A percentile compares a stretch with the other conserved stretches of the same genome.
Evolutionary conservation across 2,888 invertebrate species (phyloP).

Genomic region (Drosophila monieri): DNA sequence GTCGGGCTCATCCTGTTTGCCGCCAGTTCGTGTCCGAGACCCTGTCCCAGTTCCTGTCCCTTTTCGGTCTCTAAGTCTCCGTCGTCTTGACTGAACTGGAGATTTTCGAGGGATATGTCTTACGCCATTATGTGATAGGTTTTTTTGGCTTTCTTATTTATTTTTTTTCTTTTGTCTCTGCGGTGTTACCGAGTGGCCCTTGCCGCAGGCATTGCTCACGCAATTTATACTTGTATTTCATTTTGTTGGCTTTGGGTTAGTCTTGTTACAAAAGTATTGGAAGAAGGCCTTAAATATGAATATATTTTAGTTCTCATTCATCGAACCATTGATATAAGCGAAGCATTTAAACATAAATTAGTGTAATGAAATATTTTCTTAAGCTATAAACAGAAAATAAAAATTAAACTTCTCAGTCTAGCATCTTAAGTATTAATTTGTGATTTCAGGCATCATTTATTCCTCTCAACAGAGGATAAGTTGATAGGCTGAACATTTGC

Average conservation of each 20-base stretch:
- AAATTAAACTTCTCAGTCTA: not conserved
- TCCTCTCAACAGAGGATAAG: slow-evolving; percentile 3
- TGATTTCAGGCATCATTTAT: slow-evolving; percentile 23
- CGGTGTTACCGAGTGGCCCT: slow-evolving; percentile 23
- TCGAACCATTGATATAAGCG: not conserved
- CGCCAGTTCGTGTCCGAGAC: slow-evolving; percentile 9
- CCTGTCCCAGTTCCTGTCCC: slow-evolving; percentile 28
- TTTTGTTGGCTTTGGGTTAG: slow-evolving; percentile 16
- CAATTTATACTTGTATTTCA: slow-evolving; percentile 37
- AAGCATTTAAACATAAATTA: not conserved
- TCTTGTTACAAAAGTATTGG: not conserved
- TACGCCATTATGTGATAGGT: slow-evolving; percentile 57
- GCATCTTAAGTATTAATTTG: slow-evolving; percentile 39
- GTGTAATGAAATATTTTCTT: not conserved
- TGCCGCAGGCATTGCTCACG: slow-evolving; percentile 39
- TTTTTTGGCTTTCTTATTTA: not conserved
- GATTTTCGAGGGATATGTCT: slow-evolving; percentile 56
- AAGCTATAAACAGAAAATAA: not conserved
- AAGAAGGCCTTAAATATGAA: not conserved
- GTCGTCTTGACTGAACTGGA: slow-evolving; percentile 41
- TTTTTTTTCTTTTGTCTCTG: slow-evolving; percentile 6
- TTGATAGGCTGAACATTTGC: slow-evolving; percentile 17
- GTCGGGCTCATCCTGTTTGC: slow-evolving; percentile 23
- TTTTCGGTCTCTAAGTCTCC: slow-evolving; percentile 36
- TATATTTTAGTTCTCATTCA: no score